Conservation (phyloP, 2,113 vertebrate genomes). For the Charadrius vociferus region DNA sequence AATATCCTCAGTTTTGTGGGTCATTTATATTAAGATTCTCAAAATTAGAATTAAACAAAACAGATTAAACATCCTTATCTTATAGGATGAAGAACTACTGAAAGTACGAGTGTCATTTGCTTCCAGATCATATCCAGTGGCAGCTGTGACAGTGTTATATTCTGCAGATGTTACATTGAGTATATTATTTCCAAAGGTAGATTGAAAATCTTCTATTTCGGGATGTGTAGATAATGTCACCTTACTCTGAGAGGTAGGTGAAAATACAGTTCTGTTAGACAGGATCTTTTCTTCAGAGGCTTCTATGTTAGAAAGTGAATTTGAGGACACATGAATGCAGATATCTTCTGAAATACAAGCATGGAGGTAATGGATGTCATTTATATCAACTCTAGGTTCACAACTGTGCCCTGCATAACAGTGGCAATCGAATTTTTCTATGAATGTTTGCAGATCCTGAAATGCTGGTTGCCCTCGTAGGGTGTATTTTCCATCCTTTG, state of each 20-base stretch:
- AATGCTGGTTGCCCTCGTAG: slow-evolving; percentile 70
- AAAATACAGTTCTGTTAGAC: slow-evolving; percentile 34
- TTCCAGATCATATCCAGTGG: neutral
- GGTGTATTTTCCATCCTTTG: slow-evolving; percentile 60
- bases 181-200: neutral
- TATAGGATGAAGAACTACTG: neutral
- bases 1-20: neutral
- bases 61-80: neutral
- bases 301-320: slow-evolving; percentile 26
- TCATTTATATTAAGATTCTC: neutral
- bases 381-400: slow-evolving; percentile 11
- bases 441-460: slow-evolving; percentile 72
- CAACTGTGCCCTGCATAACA: slow-evolving; percentile 79
- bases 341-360: slow-evolving; percentile 58
- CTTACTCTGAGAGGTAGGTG: slow-evolving; percentile 17
- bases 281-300: neutral
- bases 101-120: slow-evolving; percentile 5
- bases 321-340: slow-evolving; percentile 62
- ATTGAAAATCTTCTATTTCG: slow-evolving; percentile 13
- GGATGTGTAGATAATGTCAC: neutral
- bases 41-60: slow-evolving; percentile 15
- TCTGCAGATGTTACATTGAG: neutral
- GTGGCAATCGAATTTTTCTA: slow-evolving; percentile 76
- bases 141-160: neutral
- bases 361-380: neutral